Base-by-base conservation (phyloP, 2,888 invertebrate genomes). In the Pyrgus malvae region DNA sequence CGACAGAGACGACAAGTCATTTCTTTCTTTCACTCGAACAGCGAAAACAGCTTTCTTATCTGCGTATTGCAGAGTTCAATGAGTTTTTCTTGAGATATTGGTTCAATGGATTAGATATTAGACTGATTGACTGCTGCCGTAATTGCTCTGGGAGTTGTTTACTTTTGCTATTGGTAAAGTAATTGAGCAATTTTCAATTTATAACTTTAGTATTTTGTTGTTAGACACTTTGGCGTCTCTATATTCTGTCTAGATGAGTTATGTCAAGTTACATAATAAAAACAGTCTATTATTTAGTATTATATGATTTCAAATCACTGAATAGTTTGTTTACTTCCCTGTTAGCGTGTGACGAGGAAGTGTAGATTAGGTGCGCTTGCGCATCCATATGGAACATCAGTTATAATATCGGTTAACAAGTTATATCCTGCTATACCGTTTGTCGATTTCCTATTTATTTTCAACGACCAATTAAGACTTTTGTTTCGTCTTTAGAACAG, bases 1-100 rank as follows among this genome's bases (percentile, higher is more conserved):
- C 71, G 87, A 89, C 81, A 81, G 83, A 81, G 89, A 89, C 84
- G 72, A 74, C 72, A 61, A 73, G 67, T 78, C 78, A 82, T 83
- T 85, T 84, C 80, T 84, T 82, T 80, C 80, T 77, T 78, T 86
- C 76, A 75, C 74, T 75, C 79, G 57, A 68, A 59, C 61, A 69
- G 72, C 68, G 78, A 80, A 80, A 80, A 73, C 70, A 60, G 66
- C 74, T 88, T 67, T 64, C 64, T 62, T 67, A 62, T 51, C 41
- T 41, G 27, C 23, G 31, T 55, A 41, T 46, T 48, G 49, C 49
- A 27, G 46, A 40, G 53, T 51, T 55, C 55, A 58, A 61, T 61
- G 54, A 51, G 59, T 58, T 62, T 65, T 65, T 62, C 58, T 62
- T 45, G 27, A 38, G 21, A 9, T 46, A 54, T 54, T 46, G 31